These are phyloP conservation scores for Bos javanicus DNA, from an alignment of 2,113 vertebrate genomes.

Conservation along the genomic window DNA sequence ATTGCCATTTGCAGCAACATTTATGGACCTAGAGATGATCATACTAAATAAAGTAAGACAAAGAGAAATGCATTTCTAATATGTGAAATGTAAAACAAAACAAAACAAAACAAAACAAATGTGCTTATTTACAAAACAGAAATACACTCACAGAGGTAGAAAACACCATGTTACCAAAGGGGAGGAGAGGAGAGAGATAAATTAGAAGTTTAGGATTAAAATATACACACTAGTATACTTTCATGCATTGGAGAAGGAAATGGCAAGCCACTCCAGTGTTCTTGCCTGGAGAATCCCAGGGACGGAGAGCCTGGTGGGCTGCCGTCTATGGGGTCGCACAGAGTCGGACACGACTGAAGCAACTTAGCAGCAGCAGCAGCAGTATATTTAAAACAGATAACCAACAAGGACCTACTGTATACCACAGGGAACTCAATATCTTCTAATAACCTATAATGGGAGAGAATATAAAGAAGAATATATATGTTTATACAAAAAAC, in stretches of 20 bases:
- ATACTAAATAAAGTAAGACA: neutral
- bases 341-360: no score
- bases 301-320: accelerated
- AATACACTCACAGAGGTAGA: neutral
- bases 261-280: no score
- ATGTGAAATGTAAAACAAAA: neutral
- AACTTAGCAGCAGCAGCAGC: no score
- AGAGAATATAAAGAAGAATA: neutral
- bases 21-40: neutral
- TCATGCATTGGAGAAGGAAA: no score
- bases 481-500: neutral
- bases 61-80: neutral
- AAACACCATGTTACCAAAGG: neutral
- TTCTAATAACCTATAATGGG: neutral
- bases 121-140: neutral
- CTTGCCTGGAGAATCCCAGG: no score
- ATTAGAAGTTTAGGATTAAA: neutral
- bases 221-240: neutral
- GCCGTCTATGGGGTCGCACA: accelerated
- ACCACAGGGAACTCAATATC: neutral
- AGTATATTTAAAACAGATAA: neutral
- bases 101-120: neutral
- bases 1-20: neutral
- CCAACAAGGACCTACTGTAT: neutral
- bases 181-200: neutral